Base-by-base conservation (phyloP, 2,888 invertebrate species). In the Microctonus hyperodae region DNA sequence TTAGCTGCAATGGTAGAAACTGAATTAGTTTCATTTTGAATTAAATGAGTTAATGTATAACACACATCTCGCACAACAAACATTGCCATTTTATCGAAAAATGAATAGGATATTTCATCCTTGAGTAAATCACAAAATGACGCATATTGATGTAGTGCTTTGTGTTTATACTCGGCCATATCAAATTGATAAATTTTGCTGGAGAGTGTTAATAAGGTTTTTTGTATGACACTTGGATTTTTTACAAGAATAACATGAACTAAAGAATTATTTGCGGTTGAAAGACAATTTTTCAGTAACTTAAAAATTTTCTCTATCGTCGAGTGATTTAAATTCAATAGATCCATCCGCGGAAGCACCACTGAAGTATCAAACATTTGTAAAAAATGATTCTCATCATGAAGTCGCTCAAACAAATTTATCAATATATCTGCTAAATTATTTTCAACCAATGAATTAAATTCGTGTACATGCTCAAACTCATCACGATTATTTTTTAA, bases 31-130 rank as follows among this genome's bases (percentile, higher is more conserved):
- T 79, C 75, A 3, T 75, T 68, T 71, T 86, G 86, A 1, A 88
- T 86, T 1, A 88, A 82, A 72, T 88, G 84, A 1, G 88, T 78
- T 23, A 90, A 78, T 63, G 86, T 87, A 69, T 87, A 86, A 62
- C 87, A 86, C 6, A 87, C 83, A 72, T 88, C 90, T 73, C 88
- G 86, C 44, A 88, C 84, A 13, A 90, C 77, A 72, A 88, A 90
- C 0, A 85, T 81, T 7, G 87, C 86, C n/a, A 89, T 85, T 1
- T 83, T 74, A 56, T 84, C 78, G 5, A 82, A 81, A 23, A 75
- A 70, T 1, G 82, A 78, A n/a, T 84, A 55, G 2, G 76, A 69
- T 6, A 86, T 69, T 23, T 78, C 74, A 0, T 86, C 83, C 1
- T 87, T 75, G 37, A 86, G 78, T 23, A 86, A 81, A 9, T 87